Conservation (phyloP, 2,113 vertebrate genomes). For the Passer montanus region DNA sequence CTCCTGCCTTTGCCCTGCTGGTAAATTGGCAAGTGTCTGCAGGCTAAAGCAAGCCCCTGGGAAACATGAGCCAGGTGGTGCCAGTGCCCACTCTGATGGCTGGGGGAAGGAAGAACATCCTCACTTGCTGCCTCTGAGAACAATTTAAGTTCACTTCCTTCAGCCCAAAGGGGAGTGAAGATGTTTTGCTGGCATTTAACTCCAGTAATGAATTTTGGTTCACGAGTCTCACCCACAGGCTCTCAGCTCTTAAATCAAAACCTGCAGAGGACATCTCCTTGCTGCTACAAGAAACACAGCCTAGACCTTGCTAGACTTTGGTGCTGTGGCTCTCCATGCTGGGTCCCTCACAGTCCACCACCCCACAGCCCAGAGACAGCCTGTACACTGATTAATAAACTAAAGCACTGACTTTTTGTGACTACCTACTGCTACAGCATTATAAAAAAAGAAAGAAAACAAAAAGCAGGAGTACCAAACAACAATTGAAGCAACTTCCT, state of each 20-base stretch:
- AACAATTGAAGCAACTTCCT: background rate
- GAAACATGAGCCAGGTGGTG: background rate
- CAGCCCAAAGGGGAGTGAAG: background rate
- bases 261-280: background rate
- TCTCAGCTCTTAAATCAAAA: background rate
- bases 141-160: background rate
- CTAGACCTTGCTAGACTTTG: background rate
- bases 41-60: background rate
- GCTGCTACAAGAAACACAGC: background rate
- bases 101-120: background rate
- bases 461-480: background rate
- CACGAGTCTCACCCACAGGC: background rate
- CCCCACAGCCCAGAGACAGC: background rate
- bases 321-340: rapidly evolving
- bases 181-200: background rate
- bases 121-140: background rate
- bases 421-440: background rate
- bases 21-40: background rate
- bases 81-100: background rate
- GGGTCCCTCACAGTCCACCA: background rate
- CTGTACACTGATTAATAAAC: background rate
- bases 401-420: background rate
- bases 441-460: background rate
- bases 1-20: background rate
- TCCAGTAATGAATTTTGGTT: background rate